Evolutionary conservation across 53 echinoderm and acorn worm species (phyloP).

Genomic region (Holothuria leucospilota): DNA sequence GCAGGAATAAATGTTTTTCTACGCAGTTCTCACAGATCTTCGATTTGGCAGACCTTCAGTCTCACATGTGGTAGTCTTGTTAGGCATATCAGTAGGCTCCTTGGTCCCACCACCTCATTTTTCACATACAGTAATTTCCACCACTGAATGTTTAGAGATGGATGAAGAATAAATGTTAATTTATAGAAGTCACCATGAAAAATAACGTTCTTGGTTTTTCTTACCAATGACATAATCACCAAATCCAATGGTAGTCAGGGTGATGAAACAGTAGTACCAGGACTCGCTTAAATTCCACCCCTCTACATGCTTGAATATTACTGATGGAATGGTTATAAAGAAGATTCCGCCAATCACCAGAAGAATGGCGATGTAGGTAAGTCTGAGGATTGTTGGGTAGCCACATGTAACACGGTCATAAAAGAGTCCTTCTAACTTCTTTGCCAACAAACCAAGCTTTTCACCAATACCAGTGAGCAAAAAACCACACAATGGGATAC

Average conservation of each 20-base stretch:
- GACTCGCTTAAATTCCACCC: constrained; percentile 62
- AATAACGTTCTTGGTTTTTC: background rate
- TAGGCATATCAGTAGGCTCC: too few relatives aligned
- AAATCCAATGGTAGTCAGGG: constrained; percentile 81
- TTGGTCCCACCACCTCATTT: too few relatives aligned
- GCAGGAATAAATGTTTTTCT: too few relatives aligned
- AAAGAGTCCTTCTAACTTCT: constrained; percentile 32
- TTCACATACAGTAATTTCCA: too few relatives aligned
- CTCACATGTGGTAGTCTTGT: too few relatives aligned
- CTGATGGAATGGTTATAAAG: constrained; percentile 64
- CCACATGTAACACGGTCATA: constrained; percentile 45
- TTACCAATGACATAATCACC: constrained; percentile 83
- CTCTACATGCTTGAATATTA: constrained; percentile 64
- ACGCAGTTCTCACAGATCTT: too few relatives aligned
- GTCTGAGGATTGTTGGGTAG: constrained; percentile 19
- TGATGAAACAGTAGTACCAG: constrained; percentile 73
- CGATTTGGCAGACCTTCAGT: too few relatives aligned
- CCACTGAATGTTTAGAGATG: too few relatives aligned
- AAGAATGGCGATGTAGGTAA: constrained; percentile 31
- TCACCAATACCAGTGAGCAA: constrained; percentile 64
- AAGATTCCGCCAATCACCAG: constrained; percentile 44
- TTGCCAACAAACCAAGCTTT: constrained; percentile 23
- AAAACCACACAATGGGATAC: constrained; percentile 78
- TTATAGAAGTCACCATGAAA: too few relatives aligned
- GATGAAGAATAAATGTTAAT: too few relatives aligned